Percentiles rank a stretch among this genome's conserved stretches.
These are phyloP conservation scores for Axinella damicornis DNA, from an alignment of 37 sponge, comb jelly and placozoan genomes.

Conservation along the genomic window DNA sequence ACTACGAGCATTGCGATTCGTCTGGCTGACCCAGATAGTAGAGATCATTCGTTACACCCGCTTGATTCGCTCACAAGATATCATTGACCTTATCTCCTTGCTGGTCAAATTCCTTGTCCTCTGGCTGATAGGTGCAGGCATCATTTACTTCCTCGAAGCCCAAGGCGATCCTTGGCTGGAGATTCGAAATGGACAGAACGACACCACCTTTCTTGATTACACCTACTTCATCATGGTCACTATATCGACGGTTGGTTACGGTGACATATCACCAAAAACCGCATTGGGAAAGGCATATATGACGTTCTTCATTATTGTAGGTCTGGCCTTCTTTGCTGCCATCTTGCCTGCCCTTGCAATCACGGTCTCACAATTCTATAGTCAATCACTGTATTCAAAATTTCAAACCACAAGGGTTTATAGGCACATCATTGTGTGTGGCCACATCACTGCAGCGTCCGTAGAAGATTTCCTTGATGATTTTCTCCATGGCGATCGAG, in stretches of 20 bases:
- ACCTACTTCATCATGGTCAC: slow-evolving; percentile 85
- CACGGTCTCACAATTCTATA: slow-evolving; percentile 8
- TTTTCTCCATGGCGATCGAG: slow-evolving; percentile 78
- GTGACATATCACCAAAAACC: slow-evolving; percentile 72
- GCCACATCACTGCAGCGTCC: slow-evolving; percentile 57
- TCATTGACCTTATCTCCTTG: slow-evolving; percentile 27
- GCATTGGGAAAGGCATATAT: slow-evolving; percentile 71
- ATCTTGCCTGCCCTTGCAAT: slow-evolving; percentile 49
- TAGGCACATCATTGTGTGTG: slow-evolving; percentile 78
- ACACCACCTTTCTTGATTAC: slow-evolving; percentile 22
- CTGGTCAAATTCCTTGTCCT: slow-evolving; percentile 45
- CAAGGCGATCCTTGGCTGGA: slow-evolving; percentile 91
- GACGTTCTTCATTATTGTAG: slow-evolving; percentile 79
- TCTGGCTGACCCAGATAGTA: slow-evolving; percentile 52
- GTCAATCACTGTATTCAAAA: slow-evolving; percentile 18
- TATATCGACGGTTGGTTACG: slow-evolving; percentile 91
- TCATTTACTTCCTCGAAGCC: slow-evolving; percentile 74
- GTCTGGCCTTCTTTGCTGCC: slow-evolving; percentile 63
- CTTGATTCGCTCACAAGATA: slow-evolving; percentile 15
- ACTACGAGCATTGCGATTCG: slow-evolving; percentile 59
- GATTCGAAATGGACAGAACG: slow-evolving; percentile 18
- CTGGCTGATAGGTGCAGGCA: slow-evolving; percentile 69
- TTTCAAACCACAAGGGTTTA: slow-evolving; percentile 27
- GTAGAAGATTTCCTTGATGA: slow-evolving; percentile 66
- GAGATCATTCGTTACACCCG: slow-evolving; percentile 41